Conservation (phyloP, 2,113 vertebrate genomes). For the Thymallus thymallus region DNA sequence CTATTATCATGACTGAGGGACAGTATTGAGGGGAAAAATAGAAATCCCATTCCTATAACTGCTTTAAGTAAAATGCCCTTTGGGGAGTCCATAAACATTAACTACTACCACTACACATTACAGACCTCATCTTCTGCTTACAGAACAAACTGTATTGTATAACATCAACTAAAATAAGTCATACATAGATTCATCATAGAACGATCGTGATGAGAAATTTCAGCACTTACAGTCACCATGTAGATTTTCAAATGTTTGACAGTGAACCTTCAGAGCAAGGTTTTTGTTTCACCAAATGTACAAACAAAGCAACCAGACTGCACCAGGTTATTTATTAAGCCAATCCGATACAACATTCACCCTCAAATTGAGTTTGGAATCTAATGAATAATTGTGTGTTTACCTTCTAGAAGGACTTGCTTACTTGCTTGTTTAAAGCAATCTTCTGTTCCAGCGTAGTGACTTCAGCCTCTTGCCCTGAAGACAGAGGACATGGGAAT, state of each 20-base stretch:
- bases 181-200: background rate
- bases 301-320: constrained; percentile 51
- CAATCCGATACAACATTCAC: constrained; percentile 43
- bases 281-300: constrained; percentile 34
- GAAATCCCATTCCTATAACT: too few species aligned
- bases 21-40: too few species aligned
- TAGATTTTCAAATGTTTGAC: background rate
- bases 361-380: constrained; percentile 18
- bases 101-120: background rate
- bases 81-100: background rate
- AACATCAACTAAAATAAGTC: background rate
- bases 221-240: background rate
- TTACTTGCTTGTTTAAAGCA: constrained; percentile 86
- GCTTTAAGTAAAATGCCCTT: background rate
- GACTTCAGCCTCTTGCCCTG: constrained; percentile 89
- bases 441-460: constrained; percentile 85
- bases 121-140: background rate
- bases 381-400: constrained; percentile 70
- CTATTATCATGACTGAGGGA: too few species aligned
- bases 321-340: constrained; percentile 65
- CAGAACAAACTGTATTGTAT: background rate
- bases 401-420: constrained; percentile 86
- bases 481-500: constrained; percentile 76
- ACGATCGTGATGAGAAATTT: background rate
- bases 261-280: background rate